Percentiles rank a stretch among this genome's conserved stretches.
Conservation (phyloP, 1,140 invertebrate species). For the Euglossa dilemma region DNA sequence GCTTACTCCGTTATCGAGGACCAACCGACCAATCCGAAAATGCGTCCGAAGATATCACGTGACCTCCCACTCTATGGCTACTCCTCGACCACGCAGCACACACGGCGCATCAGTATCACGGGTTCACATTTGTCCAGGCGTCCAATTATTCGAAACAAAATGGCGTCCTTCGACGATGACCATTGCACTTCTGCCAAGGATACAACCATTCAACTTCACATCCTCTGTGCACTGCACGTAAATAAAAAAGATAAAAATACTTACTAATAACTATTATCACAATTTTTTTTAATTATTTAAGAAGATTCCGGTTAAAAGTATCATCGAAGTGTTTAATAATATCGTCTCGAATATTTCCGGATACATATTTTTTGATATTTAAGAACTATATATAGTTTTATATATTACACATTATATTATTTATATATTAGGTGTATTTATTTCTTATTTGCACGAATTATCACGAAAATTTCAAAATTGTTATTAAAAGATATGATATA, state of each 20-base stretch:
- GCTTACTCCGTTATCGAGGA: constrained; percentile 60
- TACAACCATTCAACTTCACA: too few species aligned
- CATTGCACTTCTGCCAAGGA: constrained; percentile 25
- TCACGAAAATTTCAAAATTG: too few species aligned
- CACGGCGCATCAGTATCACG: background rate
- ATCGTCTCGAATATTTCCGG: too few species aligned
- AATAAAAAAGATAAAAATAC: background rate
- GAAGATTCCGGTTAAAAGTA: background rate
- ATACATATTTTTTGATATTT: background rate
- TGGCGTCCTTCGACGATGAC: constrained; percentile 42
- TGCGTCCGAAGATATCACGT: constrained; percentile 50
- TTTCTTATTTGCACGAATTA: background rate
- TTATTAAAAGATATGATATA: too few species aligned
- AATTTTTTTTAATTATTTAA: background rate
- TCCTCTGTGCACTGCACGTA: accelerated
- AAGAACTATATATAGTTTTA: too few species aligned
- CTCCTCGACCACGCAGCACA: constrained; percentile 24
- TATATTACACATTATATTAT: too few species aligned
- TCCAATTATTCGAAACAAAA: constrained; percentile 52
- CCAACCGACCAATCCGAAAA: constrained; percentile 57
- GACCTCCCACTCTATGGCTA: constrained; percentile 37
- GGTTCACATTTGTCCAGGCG: constrained; percentile 1
- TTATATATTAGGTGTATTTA: background rate
- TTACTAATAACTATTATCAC: background rate
- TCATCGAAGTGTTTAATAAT: background rate